Evolutionary conservation across 1,140 invertebrate genomes (phyloP).

Genomic region (Papilio xuthus): DNA sequence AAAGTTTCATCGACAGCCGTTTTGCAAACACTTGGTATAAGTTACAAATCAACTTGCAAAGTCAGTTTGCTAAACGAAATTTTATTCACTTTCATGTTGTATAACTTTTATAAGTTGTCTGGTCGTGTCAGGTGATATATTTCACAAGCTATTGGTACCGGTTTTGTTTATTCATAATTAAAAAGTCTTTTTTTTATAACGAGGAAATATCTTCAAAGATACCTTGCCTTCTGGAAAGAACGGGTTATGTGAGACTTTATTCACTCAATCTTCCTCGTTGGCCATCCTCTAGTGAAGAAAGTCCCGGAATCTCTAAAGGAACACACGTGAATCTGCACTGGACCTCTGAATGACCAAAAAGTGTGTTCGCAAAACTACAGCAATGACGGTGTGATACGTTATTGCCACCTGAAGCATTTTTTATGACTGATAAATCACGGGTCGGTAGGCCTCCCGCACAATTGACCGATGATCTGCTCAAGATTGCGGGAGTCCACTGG

Average conservation of each 20-base stretch:
- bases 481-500: no score
- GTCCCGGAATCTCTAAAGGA: no score
- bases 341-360: no score
- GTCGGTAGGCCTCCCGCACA: no score
- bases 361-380: no score
- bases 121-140: neutral
- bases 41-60: slow-evolving; percentile 6
- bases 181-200: neutral
- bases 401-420: no score
- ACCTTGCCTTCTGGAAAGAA: neutral
- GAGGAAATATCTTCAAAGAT: no score
- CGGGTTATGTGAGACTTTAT: neutral
- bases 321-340: no score
- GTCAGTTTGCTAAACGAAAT: slow-evolving; percentile 8
- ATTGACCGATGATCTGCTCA: no score
- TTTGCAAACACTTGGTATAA: slow-evolving; percentile 3
- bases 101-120: neutral
- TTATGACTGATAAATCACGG: no score
- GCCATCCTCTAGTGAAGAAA: neutral
- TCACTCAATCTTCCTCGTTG: no score
- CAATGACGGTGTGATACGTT: no score
- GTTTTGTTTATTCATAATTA: neutral
- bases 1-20: neutral
- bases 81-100: neutral
- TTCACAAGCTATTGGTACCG: neutral